Evolutionary conservation across 1,140 invertebrate species (phyloP).

Genomic region (Euwallacea similis): DNA sequence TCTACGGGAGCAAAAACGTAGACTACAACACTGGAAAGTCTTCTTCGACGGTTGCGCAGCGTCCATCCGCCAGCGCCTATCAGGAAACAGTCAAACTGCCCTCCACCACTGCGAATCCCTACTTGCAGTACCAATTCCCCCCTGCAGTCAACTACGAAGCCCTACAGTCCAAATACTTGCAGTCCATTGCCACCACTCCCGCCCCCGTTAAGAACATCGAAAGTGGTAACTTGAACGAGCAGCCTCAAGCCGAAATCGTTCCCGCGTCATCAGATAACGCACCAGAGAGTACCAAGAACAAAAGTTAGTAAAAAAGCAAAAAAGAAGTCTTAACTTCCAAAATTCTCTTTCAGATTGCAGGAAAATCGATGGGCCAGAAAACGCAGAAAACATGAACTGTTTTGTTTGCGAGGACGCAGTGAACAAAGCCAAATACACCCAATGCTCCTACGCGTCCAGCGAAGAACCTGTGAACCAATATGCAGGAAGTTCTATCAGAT

Average conservation of each 20-base stretch:
- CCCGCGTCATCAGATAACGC: conserved; percentile 36
- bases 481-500: conserved; percentile 47
- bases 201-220: conserved; percentile 43
- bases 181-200: conserved; percentile 34
- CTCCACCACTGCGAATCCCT: conserved; percentile 40
- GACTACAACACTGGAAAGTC: conserved; percentile 46
- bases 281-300: conserved; percentile 41
- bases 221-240: conserved; percentile 13
- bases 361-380: conserved; percentile 43
- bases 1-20: conserved; percentile 28
- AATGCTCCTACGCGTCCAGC: conserved; percentile 55
- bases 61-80: conserved; percentile 40
- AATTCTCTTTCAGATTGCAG: conserved; percentile 39
- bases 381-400: conserved; percentile 54
- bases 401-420: conserved; percentile 58
- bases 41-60: conserved; percentile 41
- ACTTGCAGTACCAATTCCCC: conserved; percentile 51
- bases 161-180: conserved; percentile 38
- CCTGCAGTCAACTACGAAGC: conserved; percentile 34
- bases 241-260: conserved; percentile 23
- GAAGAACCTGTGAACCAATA: conserved; percentile 51
- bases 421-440: conserved; percentile 55
- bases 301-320: conserved; percentile 6
- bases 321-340: background rate
- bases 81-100: conserved; percentile 21